Conservation (phyloP, 2,888 invertebrate species). For the Conops quadrifasciatus region DNA sequence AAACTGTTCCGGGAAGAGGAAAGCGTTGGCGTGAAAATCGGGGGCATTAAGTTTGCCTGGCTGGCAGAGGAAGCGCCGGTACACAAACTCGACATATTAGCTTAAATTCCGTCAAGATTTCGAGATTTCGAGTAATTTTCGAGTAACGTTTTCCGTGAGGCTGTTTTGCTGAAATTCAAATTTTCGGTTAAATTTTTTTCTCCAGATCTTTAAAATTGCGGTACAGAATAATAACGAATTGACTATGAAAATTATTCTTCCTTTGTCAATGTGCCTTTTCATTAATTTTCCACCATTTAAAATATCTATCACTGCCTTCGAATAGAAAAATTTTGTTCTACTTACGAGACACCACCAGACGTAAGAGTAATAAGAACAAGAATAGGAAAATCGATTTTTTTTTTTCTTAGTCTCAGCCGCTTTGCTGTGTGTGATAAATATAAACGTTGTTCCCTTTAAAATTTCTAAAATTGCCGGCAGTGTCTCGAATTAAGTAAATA, state of each 20-base stretch:
- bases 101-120: not conserved
- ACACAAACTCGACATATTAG: not conserved
- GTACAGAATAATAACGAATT: too few relatives aligned
- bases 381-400: constrained; percentile 31
- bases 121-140: not conserved
- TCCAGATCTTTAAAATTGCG: too few relatives aligned
- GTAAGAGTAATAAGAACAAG: not conserved
- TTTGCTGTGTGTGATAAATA: not conserved
- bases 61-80: not conserved
- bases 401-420: not conserved
- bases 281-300: too few relatives aligned
- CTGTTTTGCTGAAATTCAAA: too few relatives aligned
- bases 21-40: too few relatives aligned
- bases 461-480: not conserved
- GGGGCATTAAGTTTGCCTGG: not conserved
- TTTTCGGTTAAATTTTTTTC: too few relatives aligned
- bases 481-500: not conserved
- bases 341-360: not conserved
- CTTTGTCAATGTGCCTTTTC: too few relatives aligned
- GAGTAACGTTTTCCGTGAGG: too few relatives aligned
- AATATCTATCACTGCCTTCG: too few relatives aligned
- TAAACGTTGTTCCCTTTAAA: constrained; percentile 1
- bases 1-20: too few relatives aligned
- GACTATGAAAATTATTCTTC: too few relatives aligned
- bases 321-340: not conserved